These are phyloP conservation scores for Erpobdella octoculata DNA, from an alignment of 2,888 invertebrate species.

Conservation along the genomic window DNA sequence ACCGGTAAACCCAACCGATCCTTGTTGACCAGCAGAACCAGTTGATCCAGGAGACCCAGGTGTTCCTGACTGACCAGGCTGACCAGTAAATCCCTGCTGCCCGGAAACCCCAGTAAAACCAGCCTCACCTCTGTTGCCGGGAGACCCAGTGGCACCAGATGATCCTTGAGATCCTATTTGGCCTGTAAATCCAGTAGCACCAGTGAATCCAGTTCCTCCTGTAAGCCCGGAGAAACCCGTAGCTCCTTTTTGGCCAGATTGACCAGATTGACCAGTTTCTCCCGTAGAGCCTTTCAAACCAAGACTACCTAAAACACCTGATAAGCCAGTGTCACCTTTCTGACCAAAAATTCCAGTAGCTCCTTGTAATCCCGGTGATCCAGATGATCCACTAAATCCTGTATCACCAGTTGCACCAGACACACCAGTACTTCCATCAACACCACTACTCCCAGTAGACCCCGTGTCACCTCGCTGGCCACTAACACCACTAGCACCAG, in stretches of 20 bases:
- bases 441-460: constrained; percentile 21
- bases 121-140: constrained; percentile 17
- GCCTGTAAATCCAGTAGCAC: constrained; percentile 27
- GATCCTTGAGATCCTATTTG: constrained; percentile 14
- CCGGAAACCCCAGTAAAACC: neutral
- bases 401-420: constrained; percentile 15
- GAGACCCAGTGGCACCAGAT: constrained; percentile 12
- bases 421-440: constrained; percentile 5
- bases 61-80: neutral
- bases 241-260: neutral
- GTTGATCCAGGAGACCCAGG: neutral
- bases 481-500: constrained; percentile 17
- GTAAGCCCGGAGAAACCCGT: neutral
- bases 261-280: constrained; percentile 15
- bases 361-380: constrained; percentile 30
- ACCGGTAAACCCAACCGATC: neutral
- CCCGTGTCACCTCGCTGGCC: constrained; percentile 29
- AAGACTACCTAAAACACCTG: constrained; percentile 12
- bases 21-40: neutral
- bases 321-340: constrained; percentile 10
- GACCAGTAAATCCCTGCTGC: neutral
- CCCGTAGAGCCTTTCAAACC: constrained; percentile 23
- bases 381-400: neutral
- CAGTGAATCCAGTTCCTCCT: constrained; percentile 24
- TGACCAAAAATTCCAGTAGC: constrained; percentile 27